These are phyloP conservation scores for Platycheirus albimanus DNA, from an alignment of 2,888 invertebrate genomes.

Conservation along the genomic window DNA sequence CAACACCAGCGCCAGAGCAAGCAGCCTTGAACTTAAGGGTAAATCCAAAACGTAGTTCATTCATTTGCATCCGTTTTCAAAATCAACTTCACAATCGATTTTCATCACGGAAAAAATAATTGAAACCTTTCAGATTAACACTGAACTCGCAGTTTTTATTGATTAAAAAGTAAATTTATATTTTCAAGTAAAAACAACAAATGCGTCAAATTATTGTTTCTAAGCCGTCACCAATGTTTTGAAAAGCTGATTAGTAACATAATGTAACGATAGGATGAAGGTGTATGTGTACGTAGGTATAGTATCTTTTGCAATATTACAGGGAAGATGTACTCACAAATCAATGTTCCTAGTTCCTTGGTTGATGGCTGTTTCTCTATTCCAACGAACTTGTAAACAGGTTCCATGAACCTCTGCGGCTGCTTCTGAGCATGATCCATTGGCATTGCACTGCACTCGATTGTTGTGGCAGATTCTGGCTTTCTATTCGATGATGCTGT, in stretches of 20 bases:
- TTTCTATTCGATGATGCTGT: constrained; percentile 32
- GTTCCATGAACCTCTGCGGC: constrained; percentile 68
- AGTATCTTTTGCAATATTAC: no score
- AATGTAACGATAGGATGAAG: no score
- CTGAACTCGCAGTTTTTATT: background rate
- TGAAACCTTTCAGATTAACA: background rate
- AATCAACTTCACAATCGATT: background rate
- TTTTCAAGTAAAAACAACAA: background rate
- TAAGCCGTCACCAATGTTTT: background rate
- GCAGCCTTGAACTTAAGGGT: constrained; percentile 7
- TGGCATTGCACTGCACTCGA: constrained; percentile 49
- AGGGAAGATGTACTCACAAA: constrained; percentile 69
- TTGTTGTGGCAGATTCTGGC: constrained; percentile 45
- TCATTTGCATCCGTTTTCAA: background rate
- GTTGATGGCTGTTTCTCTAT: constrained; percentile 65
- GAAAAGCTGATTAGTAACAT: no score
- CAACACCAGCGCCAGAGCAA: no score
- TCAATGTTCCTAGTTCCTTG: constrained; percentile 68
- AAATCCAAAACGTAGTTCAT: background rate
- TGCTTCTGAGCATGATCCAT: constrained; percentile 40
- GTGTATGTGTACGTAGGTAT: no score
- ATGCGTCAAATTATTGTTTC: background rate
- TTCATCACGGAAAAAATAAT: background rate
- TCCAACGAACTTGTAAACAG: constrained; percentile 69
- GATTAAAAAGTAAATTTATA: constrained; percentile 8